A percentile compares a stretch with the other conserved stretches of the same genome.
Conservation (phyloP, 2,888 invertebrate species). For the Ditylenchus weischeri region DNA sequence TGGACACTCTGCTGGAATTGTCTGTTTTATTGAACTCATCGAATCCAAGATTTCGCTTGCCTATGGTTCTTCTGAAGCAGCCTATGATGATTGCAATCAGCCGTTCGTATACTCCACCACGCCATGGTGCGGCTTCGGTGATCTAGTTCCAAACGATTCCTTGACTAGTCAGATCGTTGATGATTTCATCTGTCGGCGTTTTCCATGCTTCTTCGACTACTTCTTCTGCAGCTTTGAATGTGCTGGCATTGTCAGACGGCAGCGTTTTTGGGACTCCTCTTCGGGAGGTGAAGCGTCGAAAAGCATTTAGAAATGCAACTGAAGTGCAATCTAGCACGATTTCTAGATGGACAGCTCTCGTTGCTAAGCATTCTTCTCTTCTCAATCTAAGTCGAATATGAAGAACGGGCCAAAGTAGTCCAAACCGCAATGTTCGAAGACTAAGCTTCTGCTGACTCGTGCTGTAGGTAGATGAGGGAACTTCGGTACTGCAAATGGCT, state of each 20-base stretch:
- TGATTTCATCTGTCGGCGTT: constrained; percentile 38
- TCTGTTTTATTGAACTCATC: no score
- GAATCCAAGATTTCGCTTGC: no score
- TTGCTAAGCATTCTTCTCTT: background rate
- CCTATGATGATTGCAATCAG: no score
- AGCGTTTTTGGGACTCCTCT: constrained; percentile 49
- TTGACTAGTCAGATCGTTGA: constrained; percentile 4
- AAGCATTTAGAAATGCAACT: constrained; percentile 45
- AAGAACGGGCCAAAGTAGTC: background rate
- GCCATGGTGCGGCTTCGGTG: background rate
- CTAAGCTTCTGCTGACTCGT: no score
- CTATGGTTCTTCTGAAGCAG: no score
- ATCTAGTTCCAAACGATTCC: background rate
- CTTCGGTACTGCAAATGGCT: no score
- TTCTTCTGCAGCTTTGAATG: constrained; percentile 58
- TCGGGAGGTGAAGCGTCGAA: constrained; percentile 55
- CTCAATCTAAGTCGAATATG: background rate
- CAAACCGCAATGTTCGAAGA: no score
- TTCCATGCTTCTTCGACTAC: no score
- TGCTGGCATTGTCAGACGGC: constrained; percentile 58
- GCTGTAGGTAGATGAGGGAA: no score
- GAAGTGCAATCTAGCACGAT: constrained; percentile 46
- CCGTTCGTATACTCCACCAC: background rate
- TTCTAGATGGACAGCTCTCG: constrained; percentile 34
- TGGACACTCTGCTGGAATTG: no score